Evolutionary conservation across 2,113 vertebrate species (phyloP).

Genomic region (Glaucidium brasilianum): DNA sequence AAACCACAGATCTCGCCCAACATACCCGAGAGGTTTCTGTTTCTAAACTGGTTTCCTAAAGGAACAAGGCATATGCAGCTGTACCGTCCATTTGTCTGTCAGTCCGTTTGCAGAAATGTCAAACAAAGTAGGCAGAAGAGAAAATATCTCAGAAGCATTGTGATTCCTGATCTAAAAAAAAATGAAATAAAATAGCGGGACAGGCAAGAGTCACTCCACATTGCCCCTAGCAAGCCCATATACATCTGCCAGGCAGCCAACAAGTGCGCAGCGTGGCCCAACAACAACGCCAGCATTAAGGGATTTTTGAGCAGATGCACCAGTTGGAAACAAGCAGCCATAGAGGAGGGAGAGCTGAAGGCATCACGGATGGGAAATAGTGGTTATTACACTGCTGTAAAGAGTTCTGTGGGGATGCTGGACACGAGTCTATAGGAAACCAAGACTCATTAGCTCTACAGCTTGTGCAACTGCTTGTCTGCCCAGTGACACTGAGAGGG

Average conservation of each 20-base stretch:
- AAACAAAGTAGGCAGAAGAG: not conserved
- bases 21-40: not conserved
- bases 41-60: not conserved
- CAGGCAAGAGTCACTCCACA: not conserved
- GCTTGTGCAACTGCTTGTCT: not conserved
- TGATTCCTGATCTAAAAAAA: not conserved
- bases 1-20: not conserved
- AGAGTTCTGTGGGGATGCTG: not conserved
- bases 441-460: not conserved
- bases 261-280: rapidly evolving
- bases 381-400: not conserved
- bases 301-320: not conserved
- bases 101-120: not conserved
- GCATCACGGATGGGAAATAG: rapidly evolving
- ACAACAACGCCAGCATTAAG: not conserved
- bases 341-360: not conserved
- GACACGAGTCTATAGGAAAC: not conserved
- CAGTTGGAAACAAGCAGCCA: not conserved
- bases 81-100: not conserved
- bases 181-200: not conserved
- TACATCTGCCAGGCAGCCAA: not conserved
- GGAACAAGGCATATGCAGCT: not conserved
- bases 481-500: not conserved
- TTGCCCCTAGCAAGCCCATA: not conserved
- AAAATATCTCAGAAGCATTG: not conserved